Percentiles rank a stretch among this genome's conserved stretches.
Evolutionary conservation across 2,797 vertebrate genomes (phyloP).

Genomic region (Melanotaenia parkinsoni): DNA sequence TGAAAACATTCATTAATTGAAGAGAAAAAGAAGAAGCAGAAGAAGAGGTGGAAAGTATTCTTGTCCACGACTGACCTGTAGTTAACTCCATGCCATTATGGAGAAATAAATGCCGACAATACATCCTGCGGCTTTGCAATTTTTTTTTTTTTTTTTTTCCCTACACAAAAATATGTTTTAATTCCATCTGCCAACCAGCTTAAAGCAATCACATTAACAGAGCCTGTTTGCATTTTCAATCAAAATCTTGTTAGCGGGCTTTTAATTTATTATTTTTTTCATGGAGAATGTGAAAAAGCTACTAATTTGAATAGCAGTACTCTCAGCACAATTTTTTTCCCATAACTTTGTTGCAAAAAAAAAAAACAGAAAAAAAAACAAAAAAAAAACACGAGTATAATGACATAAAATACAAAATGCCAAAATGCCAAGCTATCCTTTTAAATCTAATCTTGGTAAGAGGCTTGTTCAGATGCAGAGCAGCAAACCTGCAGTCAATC

Average conservation of each 20-base stretch:
- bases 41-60: neutral
- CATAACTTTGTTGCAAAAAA: conserved; percentile 13
- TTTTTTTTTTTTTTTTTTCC: too few relatives aligned
- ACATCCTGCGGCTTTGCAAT: too few relatives aligned
- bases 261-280: conserved; percentile 9
- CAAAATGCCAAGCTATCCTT: conserved; percentile 42
- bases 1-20: neutral
- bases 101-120: too few relatives aligned
- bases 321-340: conserved; percentile 26
- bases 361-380: too few relatives aligned
- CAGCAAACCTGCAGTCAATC: conserved; percentile 43
- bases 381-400: conserved; percentile 4
- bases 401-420: conserved; percentile 27
- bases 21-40: neutral
- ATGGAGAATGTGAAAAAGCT: conserved; percentile 7
- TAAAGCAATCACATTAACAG: conserved; percentile 9
- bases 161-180: neutral
- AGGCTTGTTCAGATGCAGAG: conserved; percentile 38
- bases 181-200: neutral
- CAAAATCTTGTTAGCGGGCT: conserved; percentile 46
- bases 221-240: conserved; percentile 36
- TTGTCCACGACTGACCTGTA: neutral
- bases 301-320: conserved; percentile 42
- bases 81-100: too few relatives aligned
- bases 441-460: conserved; percentile 45